Evolutionary conservation across 2,888 invertebrate genomes (phyloP).

Genomic region (Podotricha telesiphe): DNA sequence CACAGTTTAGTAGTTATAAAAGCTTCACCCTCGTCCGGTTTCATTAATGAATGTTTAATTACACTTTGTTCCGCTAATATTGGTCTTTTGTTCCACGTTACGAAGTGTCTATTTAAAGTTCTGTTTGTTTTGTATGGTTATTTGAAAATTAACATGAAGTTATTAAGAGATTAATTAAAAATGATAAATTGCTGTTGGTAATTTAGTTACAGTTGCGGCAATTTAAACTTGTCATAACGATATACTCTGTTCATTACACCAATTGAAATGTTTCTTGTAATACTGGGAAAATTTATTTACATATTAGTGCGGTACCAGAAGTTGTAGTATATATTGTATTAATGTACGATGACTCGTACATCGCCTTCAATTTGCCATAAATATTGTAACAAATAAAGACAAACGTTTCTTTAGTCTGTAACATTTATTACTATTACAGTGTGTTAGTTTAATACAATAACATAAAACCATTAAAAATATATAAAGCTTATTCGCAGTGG

Average conservation of each 20-base stretch:
- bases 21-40: constrained; percentile 49
- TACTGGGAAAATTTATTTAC: neutral
- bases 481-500: no score
- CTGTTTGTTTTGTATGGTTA: constrained; percentile 32
- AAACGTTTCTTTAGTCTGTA: no score
- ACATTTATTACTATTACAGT: no score
- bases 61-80: constrained; percentile 67
- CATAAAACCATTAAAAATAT: no score
- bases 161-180: constrained; percentile 34
- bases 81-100: constrained; percentile 55
- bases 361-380: no score
- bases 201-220: constrained; percentile 13
- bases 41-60: constrained; percentile 72
- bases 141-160: constrained; percentile 26
- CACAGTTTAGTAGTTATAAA: constrained; percentile 46
- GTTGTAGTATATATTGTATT: neutral
- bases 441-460: no score
- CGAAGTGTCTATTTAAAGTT: constrained; percentile 33
- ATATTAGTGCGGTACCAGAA: neutral
- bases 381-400: no score
- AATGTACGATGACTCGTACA: no score
- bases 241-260: constrained; percentile 5
- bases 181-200: constrained; percentile 17
- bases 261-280: neutral
- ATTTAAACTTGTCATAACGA: constrained; percentile 18